Evolutionary conservation across 2,113 vertebrate genomes (phyloP).

Genomic region (Daubentonia madagascariensis): DNA sequence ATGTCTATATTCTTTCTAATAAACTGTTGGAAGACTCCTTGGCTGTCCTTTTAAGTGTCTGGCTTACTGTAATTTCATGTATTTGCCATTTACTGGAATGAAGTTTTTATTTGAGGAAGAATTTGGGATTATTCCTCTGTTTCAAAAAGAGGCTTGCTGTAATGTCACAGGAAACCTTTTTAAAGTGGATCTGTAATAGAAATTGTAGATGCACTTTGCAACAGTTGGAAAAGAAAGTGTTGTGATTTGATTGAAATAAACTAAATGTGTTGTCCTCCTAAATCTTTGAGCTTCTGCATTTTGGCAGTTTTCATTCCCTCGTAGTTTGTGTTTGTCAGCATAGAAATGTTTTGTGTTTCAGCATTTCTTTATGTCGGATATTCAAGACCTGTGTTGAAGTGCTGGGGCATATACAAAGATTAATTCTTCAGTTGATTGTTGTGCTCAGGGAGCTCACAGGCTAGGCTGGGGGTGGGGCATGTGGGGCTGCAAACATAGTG

Average conservation of each 20-base stretch:
- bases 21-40: conserved; percentile 93
- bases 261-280: conserved; percentile 77
- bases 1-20: conserved; percentile 99
- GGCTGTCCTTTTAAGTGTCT: conserved; percentile 80
- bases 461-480: neutral
- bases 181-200: conserved; percentile 76
- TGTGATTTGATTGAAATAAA: conserved; percentile 82
- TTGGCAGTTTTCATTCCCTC: conserved; percentile 62
- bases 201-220: conserved; percentile 74
- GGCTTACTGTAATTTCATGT: conserved; percentile 79
- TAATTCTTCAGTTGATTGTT: neutral
- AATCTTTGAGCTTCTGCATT: conserved; percentile 71
- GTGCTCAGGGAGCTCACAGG: neutral
- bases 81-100: conserved; percentile 75
- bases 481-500: neutral
- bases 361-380: neutral
- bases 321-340: conserved; percentile 3
- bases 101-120: conserved; percentile 70
- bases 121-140: conserved; percentile 67
- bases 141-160: conserved; percentile 67
- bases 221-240: conserved; percentile 73
- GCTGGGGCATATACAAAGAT: neutral
- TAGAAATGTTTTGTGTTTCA: neutral
- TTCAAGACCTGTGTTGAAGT: neutral
- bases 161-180: conserved; percentile 72